Evolutionary conservation across 2,113 vertebrate species (phyloP).

Genomic region (Embiotoca jacksoni): DNA sequence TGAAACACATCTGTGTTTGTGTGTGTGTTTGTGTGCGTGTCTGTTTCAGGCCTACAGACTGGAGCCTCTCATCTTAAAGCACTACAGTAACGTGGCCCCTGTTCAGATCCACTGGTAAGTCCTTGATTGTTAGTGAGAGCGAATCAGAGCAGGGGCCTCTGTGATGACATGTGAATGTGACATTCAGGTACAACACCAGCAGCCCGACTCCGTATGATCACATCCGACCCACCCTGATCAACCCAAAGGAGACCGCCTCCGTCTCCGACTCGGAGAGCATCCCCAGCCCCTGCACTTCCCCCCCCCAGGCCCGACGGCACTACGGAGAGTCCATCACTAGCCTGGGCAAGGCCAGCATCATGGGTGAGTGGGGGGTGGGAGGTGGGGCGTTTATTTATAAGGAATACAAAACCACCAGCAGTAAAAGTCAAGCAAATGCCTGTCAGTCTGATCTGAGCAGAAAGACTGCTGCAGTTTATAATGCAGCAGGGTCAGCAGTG

Average conservation of each 20-base stretch:
- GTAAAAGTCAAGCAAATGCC: too few species aligned
- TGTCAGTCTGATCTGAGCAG: too few species aligned
- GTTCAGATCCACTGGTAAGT: constrained; percentile 95
- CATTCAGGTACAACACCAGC: constrained; percentile 88
- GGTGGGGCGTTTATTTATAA: too few species aligned
- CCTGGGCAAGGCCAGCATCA: constrained; percentile 96
- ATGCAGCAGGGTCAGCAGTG: too few species aligned
- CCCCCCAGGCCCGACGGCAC: constrained; percentile 89
- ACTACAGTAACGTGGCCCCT: constrained; percentile 95
- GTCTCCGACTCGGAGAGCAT: constrained; percentile 87
- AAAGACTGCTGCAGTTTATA: too few species aligned
- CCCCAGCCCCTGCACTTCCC: constrained; percentile 92
- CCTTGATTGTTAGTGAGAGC: background rate
- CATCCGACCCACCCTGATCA: constrained; percentile 91
- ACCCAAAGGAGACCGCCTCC: constrained; percentile 87
- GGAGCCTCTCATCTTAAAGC: constrained; percentile 95
- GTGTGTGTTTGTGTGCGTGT: constrained; percentile 1
- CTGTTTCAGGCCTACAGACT: constrained; percentile 91
- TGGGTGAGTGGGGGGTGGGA: constrained; percentile 84
- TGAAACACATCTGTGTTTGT: too few species aligned
- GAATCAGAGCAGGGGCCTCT: too few species aligned
- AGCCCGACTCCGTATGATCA: constrained; percentile 91
- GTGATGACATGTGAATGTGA: constrained; percentile 6
- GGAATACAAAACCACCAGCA: too few species aligned
- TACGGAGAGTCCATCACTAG: constrained; percentile 97